These are phyloP conservation scores for Resseliella maxima DNA, from an alignment of 2,888 invertebrate species.

Conservation along the genomic window DNA sequence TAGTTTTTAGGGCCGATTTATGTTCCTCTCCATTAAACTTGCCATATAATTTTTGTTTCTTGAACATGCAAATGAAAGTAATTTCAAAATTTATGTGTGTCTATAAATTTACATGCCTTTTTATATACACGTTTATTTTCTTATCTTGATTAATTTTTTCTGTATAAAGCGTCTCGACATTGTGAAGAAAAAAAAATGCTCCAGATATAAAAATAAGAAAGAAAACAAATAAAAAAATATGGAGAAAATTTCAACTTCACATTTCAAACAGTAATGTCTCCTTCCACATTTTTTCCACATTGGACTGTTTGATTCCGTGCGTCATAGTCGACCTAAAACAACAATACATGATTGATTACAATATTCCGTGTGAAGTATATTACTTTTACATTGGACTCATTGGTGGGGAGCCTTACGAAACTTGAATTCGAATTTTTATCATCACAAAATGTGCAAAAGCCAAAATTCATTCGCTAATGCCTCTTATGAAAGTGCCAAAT, in stretches of 20 bases:
- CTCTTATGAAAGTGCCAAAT: conserved; percentile 19
- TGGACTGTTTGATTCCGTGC: neutral
- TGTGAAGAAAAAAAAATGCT: neutral
- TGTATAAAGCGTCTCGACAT: neutral
- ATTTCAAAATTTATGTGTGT: too few species aligned
- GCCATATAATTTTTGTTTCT: too few species aligned
- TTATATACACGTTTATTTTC: too few species aligned
- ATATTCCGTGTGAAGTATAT: conserved; percentile 51
- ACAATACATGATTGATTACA: conserved; percentile 53
- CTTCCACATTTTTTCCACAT: neutral
- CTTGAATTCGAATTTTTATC: neutral
- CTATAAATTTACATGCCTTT: neutral
- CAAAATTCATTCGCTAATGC: neutral
- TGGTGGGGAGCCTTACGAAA: neutral
- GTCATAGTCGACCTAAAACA: conserved; percentile 28
- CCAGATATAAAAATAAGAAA: neutral
- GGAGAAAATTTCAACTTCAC: neutral
- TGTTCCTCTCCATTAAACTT: too few species aligned
- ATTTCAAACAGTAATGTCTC: conserved; percentile 5
- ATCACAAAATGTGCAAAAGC: conserved; percentile 7
- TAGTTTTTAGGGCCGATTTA: too few species aligned
- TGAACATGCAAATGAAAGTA: too few species aligned
- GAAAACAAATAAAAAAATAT: neutral
- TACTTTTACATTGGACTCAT: neutral
- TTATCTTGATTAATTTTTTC: neutral